phyloP scores from a whole-genome alignment of 2,888 invertebrate genomes.

The Sipha maydis region DNA sequence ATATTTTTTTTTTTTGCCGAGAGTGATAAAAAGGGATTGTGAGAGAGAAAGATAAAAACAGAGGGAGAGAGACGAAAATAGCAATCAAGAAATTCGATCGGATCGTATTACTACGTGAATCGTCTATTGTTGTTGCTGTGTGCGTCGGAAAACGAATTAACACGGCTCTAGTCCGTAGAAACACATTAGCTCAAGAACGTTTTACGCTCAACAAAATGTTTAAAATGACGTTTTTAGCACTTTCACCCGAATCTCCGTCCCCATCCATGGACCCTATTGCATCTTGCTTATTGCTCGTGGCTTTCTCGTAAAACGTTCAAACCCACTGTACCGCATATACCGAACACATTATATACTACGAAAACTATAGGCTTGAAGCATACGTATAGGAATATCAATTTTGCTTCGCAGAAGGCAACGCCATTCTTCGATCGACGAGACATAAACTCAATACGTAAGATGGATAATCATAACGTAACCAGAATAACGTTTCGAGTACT shows the following conservation, averaged over 20 bases:
- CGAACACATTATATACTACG: too few relatives aligned
- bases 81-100: background rate
- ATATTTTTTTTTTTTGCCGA: background rate
- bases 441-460: too few relatives aligned
- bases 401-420: too few relatives aligned
- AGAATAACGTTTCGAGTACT: too few relatives aligned
- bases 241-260: too few relatives aligned
- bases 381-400: too few relatives aligned
- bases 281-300: background rate
- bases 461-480: too few relatives aligned
- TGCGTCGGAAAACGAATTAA: background rate
- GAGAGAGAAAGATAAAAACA: background rate
- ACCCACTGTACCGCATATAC: too few relatives aligned
- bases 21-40: background rate
- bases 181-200: background rate
- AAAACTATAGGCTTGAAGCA: too few relatives aligned
- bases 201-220: background rate
- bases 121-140: background rate
- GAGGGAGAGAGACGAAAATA: background rate
- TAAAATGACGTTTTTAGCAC: too few relatives aligned
- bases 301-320: background rate
- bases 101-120: background rate
- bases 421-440: too few relatives aligned
- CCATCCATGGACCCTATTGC: background rate
- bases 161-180: background rate